Base-by-base conservation (phyloP, 1,140 invertebrate genomes). In the Pseudobourletiella spinata region DNA sequence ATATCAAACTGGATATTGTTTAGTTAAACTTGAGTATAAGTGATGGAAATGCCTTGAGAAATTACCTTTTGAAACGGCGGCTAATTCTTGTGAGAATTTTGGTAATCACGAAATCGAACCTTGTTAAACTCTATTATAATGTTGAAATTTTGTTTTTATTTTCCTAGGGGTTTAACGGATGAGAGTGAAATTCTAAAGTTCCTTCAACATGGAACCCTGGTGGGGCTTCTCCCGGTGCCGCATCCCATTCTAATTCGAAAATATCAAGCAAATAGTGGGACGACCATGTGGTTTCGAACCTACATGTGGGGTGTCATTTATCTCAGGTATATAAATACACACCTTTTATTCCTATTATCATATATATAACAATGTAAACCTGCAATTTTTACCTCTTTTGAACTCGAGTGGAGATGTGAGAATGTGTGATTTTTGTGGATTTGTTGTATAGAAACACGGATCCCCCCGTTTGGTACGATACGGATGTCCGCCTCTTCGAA, bases 291-390 rank as follows among this genome's bases (percentile, higher is more conserved):
- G 96, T 99, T 99, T 78, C 80, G 95, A 55, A 99, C 95, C 1
- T 99, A 98, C 73, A 94, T 99, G 85, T 99, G 95, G 95, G 96
- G 95, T 35, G 90, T 99, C 24, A 97, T 99, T 68, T 99, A 98
- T 79, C 81, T 99, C 59, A 85, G 91, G 88, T 91, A 75, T 70
- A 59, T 64, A n/a, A n/a, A n/a, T n/a, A n/a, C n/a, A n/a, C n/a
- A n/a, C n/a, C n/a, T n/a, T n/a, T n/a, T n/a, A n/a, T n/a, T n/a
- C n/a, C n/a, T n/a, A n/a, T n/a, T n/a, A n/a, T n/a, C n/a, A n/a
- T n/a, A n/a, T n/a, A n/a, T n/a, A n/a, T n/a, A n/a, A n/a, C n/a
- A n/a, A n/a, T n/a, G 54, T 22, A 43, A 11, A 35, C 43, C 32
- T 30, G n/a, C 16, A 35, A 22, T 29, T 54, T n/a, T n/a, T n/a